Conservation (phyloP, 2,113 vertebrate species). For the Spheniscus mendiculus region DNA sequence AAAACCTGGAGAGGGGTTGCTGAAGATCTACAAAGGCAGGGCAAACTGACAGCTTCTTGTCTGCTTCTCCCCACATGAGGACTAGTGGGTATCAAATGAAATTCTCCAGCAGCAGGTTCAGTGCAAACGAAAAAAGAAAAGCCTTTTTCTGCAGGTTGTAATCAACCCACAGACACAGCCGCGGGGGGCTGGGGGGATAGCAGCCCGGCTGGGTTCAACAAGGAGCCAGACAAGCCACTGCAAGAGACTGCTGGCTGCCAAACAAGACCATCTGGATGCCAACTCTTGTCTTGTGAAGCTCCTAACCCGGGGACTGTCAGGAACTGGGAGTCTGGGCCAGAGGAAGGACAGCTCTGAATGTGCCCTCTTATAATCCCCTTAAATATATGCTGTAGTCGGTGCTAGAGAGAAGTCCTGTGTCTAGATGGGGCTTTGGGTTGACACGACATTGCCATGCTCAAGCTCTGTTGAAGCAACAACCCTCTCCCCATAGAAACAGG, state of each 20-base stretch:
- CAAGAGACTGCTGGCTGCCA: not conserved
- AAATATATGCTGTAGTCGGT: not conserved
- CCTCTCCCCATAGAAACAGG: not conserved
- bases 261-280: not conserved
- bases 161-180: not conserved
- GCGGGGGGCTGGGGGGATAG: not conserved
- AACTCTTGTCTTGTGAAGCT: not conserved
- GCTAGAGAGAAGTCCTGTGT: not conserved
- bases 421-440: not conserved
- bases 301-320: not conserved
- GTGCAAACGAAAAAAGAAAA: not conserved
- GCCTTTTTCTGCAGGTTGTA: not conserved
- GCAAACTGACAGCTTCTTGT: not conserved
- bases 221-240: not conserved
- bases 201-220: not conserved
- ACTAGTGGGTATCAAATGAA: not conserved
- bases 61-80: not conserved
- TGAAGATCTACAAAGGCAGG: not conserved
- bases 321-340: not conserved
- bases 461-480: not conserved
- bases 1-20: not conserved
- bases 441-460: not conserved
- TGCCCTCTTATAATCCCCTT: not conserved
- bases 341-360: not conserved
- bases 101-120: not conserved